Base-by-base conservation (phyloP, 2,888 invertebrate genomes). In the Xanthostigma xanthostigma region DNA sequence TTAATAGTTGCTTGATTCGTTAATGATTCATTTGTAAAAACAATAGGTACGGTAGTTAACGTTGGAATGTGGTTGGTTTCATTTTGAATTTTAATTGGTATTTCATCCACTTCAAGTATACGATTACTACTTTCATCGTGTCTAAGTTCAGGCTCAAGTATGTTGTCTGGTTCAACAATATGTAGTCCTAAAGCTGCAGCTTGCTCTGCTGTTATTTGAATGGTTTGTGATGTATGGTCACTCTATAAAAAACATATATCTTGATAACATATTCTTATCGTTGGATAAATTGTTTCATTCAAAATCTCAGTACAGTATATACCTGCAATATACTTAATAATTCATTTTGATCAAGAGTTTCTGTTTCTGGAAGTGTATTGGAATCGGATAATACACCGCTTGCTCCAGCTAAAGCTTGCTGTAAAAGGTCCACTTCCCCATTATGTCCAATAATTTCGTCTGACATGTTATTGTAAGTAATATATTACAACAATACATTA, bases 151-250 rank as follows among this genome's bases (percentile, higher is more conserved):
- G 33, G 27, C 10, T 42, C 42, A 33, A 33, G 33, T 33, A 12
- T 33, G 33, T 17, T 9, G 11, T 49, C 49, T 3, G 44, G 38
- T 33, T 51, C 49, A 27, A 36, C 39, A 14, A 50, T 39, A 8
- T 50, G 49, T 33, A 55, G 33, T 8, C 53, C 55, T 27, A 55
- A 41, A 12, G 39, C 38, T n/a, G 37, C 38, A 27, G 51, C 53
- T 47, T 54, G 51, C 27, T 53, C 47, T 46, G 50, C 51, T 2
- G 51, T 51, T 43, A 55, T 41, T 39, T 53, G 52, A 3, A 55
- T 47, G 5, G 53, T 40, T 36, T 54, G 53, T 9, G 53, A 48
- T 13, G 49, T 46, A 9, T 50, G 50, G 37, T 54, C 50, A 10
- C 40, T 34, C 54, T 54, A 44, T 42, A 52, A 44, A 39, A 39